Conservation (phyloP, 2,888 invertebrate genomes). For the Horisme vitalbata region DNA sequence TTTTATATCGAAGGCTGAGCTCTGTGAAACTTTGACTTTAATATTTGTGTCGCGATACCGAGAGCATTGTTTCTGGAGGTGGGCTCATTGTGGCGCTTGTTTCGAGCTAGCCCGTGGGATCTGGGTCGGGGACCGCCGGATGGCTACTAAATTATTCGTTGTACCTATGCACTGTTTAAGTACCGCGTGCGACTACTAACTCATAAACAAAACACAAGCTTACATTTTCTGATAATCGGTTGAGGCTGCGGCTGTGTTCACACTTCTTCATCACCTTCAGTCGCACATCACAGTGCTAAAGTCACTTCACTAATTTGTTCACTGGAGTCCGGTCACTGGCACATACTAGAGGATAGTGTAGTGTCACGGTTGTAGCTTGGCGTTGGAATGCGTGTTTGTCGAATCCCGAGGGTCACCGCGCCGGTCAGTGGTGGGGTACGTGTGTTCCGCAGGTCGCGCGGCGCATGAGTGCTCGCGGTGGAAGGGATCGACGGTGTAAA, state of each 20-base stretch:
- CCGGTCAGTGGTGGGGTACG: slow-evolving; percentile 68
- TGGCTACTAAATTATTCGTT: slow-evolving; percentile 45
- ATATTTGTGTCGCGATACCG: slow-evolving; percentile 72
- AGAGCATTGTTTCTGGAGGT: slow-evolving; percentile 67
- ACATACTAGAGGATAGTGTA: slow-evolving; percentile 64
- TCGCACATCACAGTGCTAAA: slow-evolving; percentile 72
- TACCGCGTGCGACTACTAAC: slow-evolving; percentile 38
- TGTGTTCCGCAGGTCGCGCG: slow-evolving; percentile 73
- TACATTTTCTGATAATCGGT: slow-evolving; percentile 75
- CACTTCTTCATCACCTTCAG: slow-evolving; percentile 59
- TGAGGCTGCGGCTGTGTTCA: slow-evolving; percentile 75
- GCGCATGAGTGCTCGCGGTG: slow-evolving; percentile 80
- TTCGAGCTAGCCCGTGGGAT: slow-evolving; percentile 68
- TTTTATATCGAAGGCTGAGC: slow-evolving; percentile 73
- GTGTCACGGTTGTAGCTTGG: slow-evolving; percentile 51
- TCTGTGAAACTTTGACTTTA: slow-evolving; percentile 72
- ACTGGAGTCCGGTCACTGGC: slow-evolving; percentile 69
- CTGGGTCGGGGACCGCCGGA: slow-evolving; percentile 68
- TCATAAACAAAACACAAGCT: slow-evolving; percentile 65
- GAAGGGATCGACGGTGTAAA: slow-evolving; percentile 81
- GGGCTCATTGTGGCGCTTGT: slow-evolving; percentile 61
- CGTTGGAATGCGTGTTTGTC: slow-evolving; percentile 48
- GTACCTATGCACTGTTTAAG: no score
- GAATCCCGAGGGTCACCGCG: slow-evolving; percentile 57
- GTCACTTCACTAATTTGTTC: slow-evolving; percentile 73